A percentile compares a stretch with the other conserved stretches of the same genome.
Evolutionary conservation across 2,113 vertebrate genomes (phyloP).

Genomic region (Rana temporaria): DNA sequence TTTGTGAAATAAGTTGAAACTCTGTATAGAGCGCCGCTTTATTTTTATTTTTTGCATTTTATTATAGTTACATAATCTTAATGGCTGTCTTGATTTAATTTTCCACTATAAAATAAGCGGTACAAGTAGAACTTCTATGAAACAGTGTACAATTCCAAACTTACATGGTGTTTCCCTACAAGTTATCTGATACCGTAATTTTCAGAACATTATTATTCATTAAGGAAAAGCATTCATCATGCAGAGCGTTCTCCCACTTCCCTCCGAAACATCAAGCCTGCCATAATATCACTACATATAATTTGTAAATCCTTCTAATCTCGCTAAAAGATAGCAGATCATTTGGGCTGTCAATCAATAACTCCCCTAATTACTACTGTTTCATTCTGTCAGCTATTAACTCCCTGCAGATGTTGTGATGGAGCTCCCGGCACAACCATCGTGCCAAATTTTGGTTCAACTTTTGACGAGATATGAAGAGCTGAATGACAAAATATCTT

Average conservation of each 20-base stretch:
- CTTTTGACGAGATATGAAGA: slow-evolving; percentile 23
- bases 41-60: too few relatives aligned
- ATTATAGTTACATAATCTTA: too few relatives aligned
- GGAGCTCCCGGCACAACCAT: slow-evolving; percentile 50
- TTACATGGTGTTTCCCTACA: slow-evolving; percentile 33
- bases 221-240: slow-evolving; percentile 60
- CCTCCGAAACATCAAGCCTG: slow-evolving; percentile 46
- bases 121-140: neutral
- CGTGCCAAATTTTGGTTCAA: slow-evolving; percentile 52
- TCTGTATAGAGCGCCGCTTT: too few relatives aligned
- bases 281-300: slow-evolving; percentile 60
- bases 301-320: slow-evolving; percentile 61
- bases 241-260: slow-evolving; percentile 40
- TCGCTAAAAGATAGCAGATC: slow-evolving; percentile 58
- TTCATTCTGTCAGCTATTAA: slow-evolving; percentile 60
- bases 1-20: too few relatives aligned
- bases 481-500: slow-evolving; percentile 37
- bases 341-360: slow-evolving; percentile 60
- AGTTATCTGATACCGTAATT: slow-evolving; percentile 58
- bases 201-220: slow-evolving; percentile 61
- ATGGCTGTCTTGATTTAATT: too few relatives aligned
- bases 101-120: too few relatives aligned
- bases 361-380: slow-evolving; percentile 55
- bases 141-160: slow-evolving; percentile 13
- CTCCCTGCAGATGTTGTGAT: slow-evolving; percentile 53